Base-by-base conservation (phyloP, 2,797 vertebrate genomes). In the Gadopsis bispinosus region DNA sequence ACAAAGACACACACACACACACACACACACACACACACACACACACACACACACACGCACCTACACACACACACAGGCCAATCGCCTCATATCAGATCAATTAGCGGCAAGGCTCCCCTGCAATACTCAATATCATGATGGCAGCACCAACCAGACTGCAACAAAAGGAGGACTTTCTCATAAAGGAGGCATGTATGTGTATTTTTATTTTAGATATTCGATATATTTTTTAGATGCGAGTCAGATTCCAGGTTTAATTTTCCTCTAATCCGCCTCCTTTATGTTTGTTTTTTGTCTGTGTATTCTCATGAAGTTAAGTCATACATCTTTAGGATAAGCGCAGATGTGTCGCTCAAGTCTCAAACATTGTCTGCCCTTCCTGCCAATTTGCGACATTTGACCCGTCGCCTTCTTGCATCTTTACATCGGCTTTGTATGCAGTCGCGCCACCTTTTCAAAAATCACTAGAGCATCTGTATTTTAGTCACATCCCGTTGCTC, bases 51-150 rank as follows among this genome's bases (percentile, higher is more conserved):
- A 68, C 74, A 66, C 61, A 59, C 79, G 59, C 68, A 20, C n/a
- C n/a, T n/a, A 83, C 81, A n/a, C 73, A 68, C 74, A 66, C 61
- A 59, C 79, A 61, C 68, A 20, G 78, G 79, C 82, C 73, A 73
- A 66, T 89, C 68, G 17, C 71, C 85, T 84, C 89, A 63, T 88
- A 89, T 90, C 88, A 87, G 88, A 87, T 91, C 87, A 89, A 83
- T 92, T 89, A 90, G 78, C n/a, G 7, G 54, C 26, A 2, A 64
- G 45, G 53, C 63, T 77, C 59, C 48, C 22, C 22, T 73, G 39
- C 47, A 56, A 8, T 26, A 41, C 55, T 63, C 55, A 16, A 33
- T 54, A 41, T 58, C 26, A 14, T 2, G 39, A 77, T 60, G 66
- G 75, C 41, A 31, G 19, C 71, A 26, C 33, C 50, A 51, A 47